Evolutionary conservation across 2,797 vertebrate genomes (phyloP), one percentile per base, ranked within the genome.

Genomic region (Enteromius fasciolatus): DNA sequence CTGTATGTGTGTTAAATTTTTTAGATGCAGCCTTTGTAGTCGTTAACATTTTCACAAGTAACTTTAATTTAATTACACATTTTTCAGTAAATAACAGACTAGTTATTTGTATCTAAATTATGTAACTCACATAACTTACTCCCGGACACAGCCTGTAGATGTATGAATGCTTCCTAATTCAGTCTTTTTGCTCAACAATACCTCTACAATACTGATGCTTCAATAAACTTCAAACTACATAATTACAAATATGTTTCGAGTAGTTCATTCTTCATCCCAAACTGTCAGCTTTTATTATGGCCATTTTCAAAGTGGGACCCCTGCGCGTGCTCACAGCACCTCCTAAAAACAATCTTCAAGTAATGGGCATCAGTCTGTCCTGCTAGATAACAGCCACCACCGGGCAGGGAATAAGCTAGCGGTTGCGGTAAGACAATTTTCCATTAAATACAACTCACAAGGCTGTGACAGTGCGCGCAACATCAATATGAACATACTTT

Each of bases 311-410:
- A 48, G 18, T 15, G 50, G 25, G 44, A 73, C 3, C 70, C 14
- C 20, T 50, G 79, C 69, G 69, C 57, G 14, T 81, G 69, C 79
- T 64, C 79, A 52, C 10, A 50, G 31, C 44, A 41, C 80, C 54
- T 20, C 31, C 20, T 46, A 39, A 44, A 48, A 73, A 63, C 20
- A 73, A 50, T 63, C 79, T 67, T 57, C 18, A 48, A 80, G 28
- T 63, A 8, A 73, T 73, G 68, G 54, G 28, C 28, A 64, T 73
- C 54, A 61, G 44, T 72, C 57, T 61, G 11, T 76, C 33, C 33
- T 67, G 72, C 48, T 54, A 66, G 78, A 8, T 36, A 50, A 12
- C 31, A 63, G n/a, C 5, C 15, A 18, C 2, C 33, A 54, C 9
- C 57, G 28, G 17, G 17, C 28, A 79, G 64, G 0, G 31, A 39